Percentiles rank a stretch among this genome's conserved stretches.
Evolutionary conservation across 2,888 invertebrate genomes (phyloP).

Genomic region (Limulus polyphemus): DNA sequence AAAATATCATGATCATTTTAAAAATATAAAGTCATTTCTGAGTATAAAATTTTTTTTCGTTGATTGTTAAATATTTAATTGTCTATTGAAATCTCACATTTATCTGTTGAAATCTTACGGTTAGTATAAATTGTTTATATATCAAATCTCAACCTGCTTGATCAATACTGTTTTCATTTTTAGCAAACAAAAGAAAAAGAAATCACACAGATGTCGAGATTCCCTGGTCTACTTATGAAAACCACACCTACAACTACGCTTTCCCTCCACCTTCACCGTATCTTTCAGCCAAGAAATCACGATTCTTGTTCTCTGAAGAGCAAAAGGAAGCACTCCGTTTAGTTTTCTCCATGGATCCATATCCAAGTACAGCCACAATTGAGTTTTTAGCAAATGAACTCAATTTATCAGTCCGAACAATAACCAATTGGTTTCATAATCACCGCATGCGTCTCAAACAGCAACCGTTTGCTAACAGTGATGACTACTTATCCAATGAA

Average conservation of each 20-base stretch:
- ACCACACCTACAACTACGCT: conserved; percentile 11
- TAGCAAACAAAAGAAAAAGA: conserved; percentile 2
- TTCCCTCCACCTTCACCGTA: conserved; percentile 12
- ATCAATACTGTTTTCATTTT: neutral
- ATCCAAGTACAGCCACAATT: conserved; percentile 91
- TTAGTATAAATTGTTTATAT: too few species aligned
- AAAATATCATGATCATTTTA: too few species aligned
- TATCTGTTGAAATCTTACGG: too few species aligned
- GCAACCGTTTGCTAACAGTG: conserved; percentile 39
- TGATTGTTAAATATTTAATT: too few species aligned
- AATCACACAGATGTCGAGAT: neutral
- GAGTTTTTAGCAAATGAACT: conserved; percentile 87
- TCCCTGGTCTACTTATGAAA: too few species aligned
- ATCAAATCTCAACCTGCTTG: too few species aligned
- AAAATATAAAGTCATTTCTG: too few species aligned
- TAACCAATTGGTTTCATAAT: conserved; percentile 99
- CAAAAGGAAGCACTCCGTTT: conserved; percentile 91
- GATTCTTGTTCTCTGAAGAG: conserved; percentile 93
- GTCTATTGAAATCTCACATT: too few species aligned
- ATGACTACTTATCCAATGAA: conserved; percentile 4
- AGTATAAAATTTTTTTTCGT: too few species aligned
- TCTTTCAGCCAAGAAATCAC: conserved; percentile 74
- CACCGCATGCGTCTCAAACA: conserved; percentile 96
- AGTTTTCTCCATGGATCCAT: conserved; percentile 91
- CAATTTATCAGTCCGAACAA: conserved; percentile 81